A percentile compares a stretch with the other conserved stretches of the same genome.
These are phyloP conservation scores for Tylochromis polylepis DNA, from an alignment of 2,113 vertebrate species.

Conservation along the genomic window DNA sequence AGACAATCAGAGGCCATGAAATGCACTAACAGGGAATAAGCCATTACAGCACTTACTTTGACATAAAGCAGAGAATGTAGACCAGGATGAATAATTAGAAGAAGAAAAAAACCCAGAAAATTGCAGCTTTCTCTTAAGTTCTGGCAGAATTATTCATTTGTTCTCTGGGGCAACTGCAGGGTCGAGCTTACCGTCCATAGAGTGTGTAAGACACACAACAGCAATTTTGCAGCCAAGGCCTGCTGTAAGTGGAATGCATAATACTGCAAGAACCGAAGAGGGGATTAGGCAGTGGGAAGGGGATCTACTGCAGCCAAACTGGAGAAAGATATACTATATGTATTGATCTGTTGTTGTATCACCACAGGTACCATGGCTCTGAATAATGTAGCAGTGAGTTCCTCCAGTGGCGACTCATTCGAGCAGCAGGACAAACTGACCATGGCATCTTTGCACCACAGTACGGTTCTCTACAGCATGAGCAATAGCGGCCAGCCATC, in stretches of 20 bases:
- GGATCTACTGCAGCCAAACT: background rate
- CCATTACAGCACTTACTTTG: constrained; percentile 47
- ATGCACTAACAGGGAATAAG: constrained; percentile 35
- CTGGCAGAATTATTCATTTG: background rate
- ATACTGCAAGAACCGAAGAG: background rate
- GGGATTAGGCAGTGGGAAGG: background rate
- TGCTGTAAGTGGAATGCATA: constrained; percentile 4
- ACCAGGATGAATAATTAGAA: constrained; percentile 35
- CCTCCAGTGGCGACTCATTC: constrained; percentile 58
- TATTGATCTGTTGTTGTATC: constrained; percentile 21
- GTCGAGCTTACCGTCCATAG: constrained; percentile 12
- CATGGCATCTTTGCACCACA: constrained; percentile 80
- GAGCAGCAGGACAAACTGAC: constrained; percentile 69
- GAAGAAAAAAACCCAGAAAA: constrained; percentile 12
- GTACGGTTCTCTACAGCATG: constrained; percentile 89
- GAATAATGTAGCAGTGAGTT: constrained; percentile 82
- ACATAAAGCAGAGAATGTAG: constrained; percentile 52
- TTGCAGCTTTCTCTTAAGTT: constrained; percentile 15
- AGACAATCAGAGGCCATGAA: constrained; percentile 55
- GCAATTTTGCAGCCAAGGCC: constrained; percentile 1
- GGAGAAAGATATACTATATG: background rate
- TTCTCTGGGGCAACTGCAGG: background rate
- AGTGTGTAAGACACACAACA: constrained; percentile 53
- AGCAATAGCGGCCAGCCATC: constrained; percentile 77
- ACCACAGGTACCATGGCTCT: constrained; percentile 82